Conservation (phyloP, 1,140 invertebrate species). For the Bombus impatiens region DNA sequence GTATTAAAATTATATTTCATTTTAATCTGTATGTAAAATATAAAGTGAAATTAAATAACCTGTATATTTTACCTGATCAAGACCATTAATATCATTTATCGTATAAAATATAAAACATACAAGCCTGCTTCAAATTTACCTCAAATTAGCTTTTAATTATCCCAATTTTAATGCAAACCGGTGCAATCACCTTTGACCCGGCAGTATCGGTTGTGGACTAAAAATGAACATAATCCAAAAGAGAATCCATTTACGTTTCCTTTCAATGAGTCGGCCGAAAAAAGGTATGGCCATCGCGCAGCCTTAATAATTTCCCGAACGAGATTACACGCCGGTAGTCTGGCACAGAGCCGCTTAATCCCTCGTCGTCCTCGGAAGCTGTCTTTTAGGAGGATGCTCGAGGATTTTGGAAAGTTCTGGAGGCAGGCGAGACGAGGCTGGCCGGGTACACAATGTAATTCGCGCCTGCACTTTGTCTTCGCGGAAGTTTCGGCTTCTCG, state of each 20-base stretch:
- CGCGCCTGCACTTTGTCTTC: slow-evolving; percentile 42
- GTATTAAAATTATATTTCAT: too few species aligned
- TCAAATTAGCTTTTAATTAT: background rate
- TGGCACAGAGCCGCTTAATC: slow-evolving; percentile 50
- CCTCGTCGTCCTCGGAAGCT: slow-evolving; percentile 32
- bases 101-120: background rate
- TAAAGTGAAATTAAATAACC: too few species aligned
- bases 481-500: slow-evolving; percentile 35
- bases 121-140: background rate
- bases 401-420: slow-evolving; percentile 56
- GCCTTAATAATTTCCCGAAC: slow-evolving; percentile 55
- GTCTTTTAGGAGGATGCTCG: slow-evolving; percentile 43
- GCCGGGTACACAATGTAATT: slow-evolving; percentile 41
- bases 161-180: too few species aligned
- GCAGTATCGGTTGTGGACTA: too few species aligned
- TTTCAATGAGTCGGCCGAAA: background rate
- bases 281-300: background rate
- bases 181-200: background rate
- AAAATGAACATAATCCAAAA: too few species aligned
- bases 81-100: too few species aligned
- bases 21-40: too few species aligned
- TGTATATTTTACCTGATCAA: too few species aligned
- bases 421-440: background rate
- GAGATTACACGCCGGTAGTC: slow-evolving; percentile 47
- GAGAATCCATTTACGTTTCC: background rate